Conservation (phyloP, 2,113 vertebrate species). For the Vanacampus margaritifer region DNA sequence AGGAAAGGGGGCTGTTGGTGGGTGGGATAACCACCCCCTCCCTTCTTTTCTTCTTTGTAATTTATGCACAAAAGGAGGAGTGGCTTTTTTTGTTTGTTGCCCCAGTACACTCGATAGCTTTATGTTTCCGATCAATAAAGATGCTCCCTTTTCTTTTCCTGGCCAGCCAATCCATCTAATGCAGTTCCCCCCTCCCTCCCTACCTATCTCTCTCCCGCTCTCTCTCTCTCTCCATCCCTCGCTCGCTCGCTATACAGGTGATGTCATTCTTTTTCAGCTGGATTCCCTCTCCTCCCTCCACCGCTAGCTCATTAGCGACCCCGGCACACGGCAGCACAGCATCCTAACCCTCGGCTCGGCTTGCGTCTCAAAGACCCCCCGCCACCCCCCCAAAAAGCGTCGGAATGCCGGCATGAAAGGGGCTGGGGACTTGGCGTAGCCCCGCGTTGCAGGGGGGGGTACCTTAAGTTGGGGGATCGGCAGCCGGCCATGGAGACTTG, state of each 20-base stretch:
- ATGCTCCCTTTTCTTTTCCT: slow-evolving; percentile 64
- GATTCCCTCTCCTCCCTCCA: slow-evolving; percentile 85
- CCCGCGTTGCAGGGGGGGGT: background rate
- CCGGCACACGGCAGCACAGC: slow-evolving; percentile 84
- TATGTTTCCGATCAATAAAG: slow-evolving; percentile 80
- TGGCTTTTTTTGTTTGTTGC: slow-evolving; percentile 22
- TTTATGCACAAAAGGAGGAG: slow-evolving; percentile 37
- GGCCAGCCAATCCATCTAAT: slow-evolving; percentile 91
- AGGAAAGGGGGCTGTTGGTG: slow-evolving; percentile 11
- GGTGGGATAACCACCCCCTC: slow-evolving; percentile 15
- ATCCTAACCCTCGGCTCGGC: slow-evolving; percentile 63
- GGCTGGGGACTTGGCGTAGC: slow-evolving; percentile 45
- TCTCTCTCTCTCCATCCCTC: slow-evolving; percentile 70
- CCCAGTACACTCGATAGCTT: slow-evolving; percentile 52
- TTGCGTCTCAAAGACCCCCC: background rate
- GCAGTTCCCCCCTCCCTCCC: slow-evolving; percentile 80
- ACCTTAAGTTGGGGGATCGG: background rate
- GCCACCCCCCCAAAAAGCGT: background rate
- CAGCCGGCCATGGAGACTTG: slow-evolving; percentile 1
- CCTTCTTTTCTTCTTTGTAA: slow-evolving; percentile 34
- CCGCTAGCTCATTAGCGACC: slow-evolving; percentile 88
- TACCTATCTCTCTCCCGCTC: slow-evolving; percentile 67
- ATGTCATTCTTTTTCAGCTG: slow-evolving; percentile 77
- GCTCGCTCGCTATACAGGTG: slow-evolving; percentile 67
- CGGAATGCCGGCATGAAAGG: slow-evolving; percentile 66